These are phyloP conservation scores for Tangara arthus DNA, from an alignment of 2,797 vertebrate genomes.

Conservation along the genomic window DNA sequence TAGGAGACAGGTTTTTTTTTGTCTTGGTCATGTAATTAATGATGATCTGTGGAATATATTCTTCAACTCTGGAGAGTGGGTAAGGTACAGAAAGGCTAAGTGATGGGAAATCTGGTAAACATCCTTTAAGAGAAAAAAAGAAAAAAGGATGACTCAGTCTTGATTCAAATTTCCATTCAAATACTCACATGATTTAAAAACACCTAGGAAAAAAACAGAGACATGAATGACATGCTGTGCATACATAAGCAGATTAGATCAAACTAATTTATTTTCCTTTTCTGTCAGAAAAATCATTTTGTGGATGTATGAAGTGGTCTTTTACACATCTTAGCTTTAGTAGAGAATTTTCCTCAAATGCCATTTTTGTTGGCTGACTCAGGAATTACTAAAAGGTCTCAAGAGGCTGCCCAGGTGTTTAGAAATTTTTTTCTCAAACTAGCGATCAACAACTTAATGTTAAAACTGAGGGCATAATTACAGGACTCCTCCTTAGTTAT, in stretches of 20 bases:
- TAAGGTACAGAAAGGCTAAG: background rate
- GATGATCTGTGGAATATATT: background rate
- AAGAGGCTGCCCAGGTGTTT: background rate
- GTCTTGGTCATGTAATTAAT: background rate
- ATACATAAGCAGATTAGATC: background rate
- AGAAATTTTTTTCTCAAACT: background rate
- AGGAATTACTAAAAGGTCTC: background rate
- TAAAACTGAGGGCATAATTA: background rate
- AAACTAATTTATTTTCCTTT: background rate
- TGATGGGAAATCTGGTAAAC: background rate
- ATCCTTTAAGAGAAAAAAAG: background rate
- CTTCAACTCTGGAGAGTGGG: background rate
- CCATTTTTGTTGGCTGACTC: background rate
- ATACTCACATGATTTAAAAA: background rate
- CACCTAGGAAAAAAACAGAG: background rate
- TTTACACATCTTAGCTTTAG: background rate
- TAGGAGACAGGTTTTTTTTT: background rate
- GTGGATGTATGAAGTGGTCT: background rate
- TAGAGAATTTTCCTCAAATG: background rate
- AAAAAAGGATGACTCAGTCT: background rate
- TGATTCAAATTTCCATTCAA: background rate
- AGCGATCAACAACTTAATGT: background rate
- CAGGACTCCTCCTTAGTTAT: background rate
- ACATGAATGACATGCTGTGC: background rate
- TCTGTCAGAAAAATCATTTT: background rate